A percentile compares a stretch with the other conserved stretches of the same genome.
Conservation (phyloP, 92 coral and sea anemone genomes). For the Porites cylindrica region DNA sequence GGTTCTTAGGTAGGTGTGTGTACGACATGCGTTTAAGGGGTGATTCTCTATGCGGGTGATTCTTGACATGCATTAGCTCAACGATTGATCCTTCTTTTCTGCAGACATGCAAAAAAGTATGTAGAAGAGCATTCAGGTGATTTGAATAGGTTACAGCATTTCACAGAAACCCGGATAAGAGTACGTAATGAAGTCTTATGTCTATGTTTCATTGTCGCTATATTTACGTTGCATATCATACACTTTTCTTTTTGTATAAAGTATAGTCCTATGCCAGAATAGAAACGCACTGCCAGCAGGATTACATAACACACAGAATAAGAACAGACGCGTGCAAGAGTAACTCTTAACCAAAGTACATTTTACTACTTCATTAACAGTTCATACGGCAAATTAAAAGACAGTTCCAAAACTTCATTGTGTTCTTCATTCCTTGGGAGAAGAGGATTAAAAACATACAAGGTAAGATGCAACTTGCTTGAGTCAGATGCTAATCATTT, state of each 20-base stretch:
- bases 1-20: conserved; percentile 52
- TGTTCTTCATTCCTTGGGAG: conserved; percentile 85
- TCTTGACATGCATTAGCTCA: too few relatives aligned
- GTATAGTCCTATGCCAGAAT: too few relatives aligned
- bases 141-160: conserved; percentile 65
- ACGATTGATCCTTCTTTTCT: not conserved
- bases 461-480: conserved; percentile 48
- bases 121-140: conserved; percentile 72
- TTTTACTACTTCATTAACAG: conserved; percentile 17
- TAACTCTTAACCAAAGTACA: not conserved
- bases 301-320: too few relatives aligned
- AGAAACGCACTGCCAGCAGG: too few relatives aligned
- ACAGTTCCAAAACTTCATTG: conserved; percentile 74
- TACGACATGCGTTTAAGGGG: not conserved
- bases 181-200: conserved; percentile 36
- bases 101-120: conserved; percentile 63
- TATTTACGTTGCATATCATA: too few relatives aligned
- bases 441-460: conserved; percentile 75
- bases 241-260: too few relatives aligned
- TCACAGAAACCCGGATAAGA: conserved; percentile 76
- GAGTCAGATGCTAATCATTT: too few relatives aligned
- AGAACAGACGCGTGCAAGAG: too few relatives aligned
- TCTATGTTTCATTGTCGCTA: too few relatives aligned
- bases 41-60: too few relatives aligned
- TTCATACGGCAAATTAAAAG: conserved; percentile 73